Percentiles rank a stretch among this genome's conserved stretches.
Conservation (phyloP, 2,113 vertebrate genomes). For the Anser cygnoides region DNA sequence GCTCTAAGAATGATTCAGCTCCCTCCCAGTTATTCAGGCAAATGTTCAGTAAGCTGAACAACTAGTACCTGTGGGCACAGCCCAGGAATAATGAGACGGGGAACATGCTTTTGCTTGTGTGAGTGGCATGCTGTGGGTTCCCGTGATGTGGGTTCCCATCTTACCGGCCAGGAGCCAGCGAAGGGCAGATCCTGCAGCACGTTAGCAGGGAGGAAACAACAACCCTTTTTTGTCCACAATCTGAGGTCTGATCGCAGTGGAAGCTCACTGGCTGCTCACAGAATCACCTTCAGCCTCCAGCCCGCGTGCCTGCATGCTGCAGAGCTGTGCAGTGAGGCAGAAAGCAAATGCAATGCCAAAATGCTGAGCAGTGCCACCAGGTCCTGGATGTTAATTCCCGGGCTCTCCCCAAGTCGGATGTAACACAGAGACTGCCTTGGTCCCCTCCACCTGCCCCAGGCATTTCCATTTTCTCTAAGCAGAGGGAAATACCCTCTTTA, state of each 20-base stretch:
- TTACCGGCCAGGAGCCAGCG: fast-evolving
- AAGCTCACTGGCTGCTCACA: neutral
- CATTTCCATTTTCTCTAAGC: neutral
- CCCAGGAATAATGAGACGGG: conserved; percentile 40
- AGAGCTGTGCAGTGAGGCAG: neutral
- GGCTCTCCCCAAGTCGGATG: neutral
- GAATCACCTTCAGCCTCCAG: neutral
- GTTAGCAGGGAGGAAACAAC: neutral
- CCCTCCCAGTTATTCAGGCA: conserved; percentile 56
- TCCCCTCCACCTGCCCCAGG: neutral
- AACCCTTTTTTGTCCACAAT: neutral
- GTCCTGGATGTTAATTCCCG: neutral
- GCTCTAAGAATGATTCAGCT: conserved; percentile 70
- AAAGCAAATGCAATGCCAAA: neutral
- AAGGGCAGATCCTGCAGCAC: neutral
- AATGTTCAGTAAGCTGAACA: conserved; percentile 45
- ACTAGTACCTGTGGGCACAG: conserved; percentile 38
- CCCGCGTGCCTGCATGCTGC: neutral
- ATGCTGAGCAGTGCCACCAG: neutral
- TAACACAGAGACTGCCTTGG: neutral
- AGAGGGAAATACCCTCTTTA: neutral
- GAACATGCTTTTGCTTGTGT: conserved; percentile 11
- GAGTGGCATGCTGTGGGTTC: neutral
- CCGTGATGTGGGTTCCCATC: neutral
- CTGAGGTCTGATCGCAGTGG: neutral